Percentiles rank a stretch among this genome's conserved stretches.
Conservation (phyloP, 2,888 invertebrate species). For the Eristalinus aeneus region DNA sequence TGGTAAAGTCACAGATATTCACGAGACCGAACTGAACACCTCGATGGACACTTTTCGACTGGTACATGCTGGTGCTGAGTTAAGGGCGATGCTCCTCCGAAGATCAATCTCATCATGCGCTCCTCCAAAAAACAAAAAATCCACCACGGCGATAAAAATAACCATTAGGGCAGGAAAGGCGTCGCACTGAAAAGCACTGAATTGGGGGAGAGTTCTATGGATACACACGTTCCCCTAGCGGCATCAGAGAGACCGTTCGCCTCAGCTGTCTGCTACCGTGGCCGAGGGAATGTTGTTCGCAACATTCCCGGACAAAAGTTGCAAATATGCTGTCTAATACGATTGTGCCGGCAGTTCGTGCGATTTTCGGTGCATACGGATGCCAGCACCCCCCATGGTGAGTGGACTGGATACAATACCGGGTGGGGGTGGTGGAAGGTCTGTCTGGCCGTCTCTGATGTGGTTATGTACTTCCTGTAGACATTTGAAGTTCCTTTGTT, state of each 20-base stretch:
- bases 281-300: slow-evolving; percentile 43
- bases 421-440: slow-evolving; percentile 4
- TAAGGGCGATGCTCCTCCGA: slow-evolving; percentile 59
- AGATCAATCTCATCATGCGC: slow-evolving; percentile 62
- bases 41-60: slow-evolving; percentile 68
- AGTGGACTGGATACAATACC: background rate
- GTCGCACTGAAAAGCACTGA: slow-evolving; percentile 13
- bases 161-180: slow-evolving; percentile 58
- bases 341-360: background rate
- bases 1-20: background rate
- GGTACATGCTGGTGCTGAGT: slow-evolving; percentile 34
- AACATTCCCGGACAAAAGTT: slow-evolving; percentile 58
- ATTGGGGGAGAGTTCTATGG: slow-evolving; percentile 51
- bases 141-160: slow-evolving; percentile 63
- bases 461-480: slow-evolving; percentile 56
- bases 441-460: slow-evolving; percentile 33
- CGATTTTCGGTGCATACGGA: background rate
- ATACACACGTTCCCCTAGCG: slow-evolving; percentile 38
- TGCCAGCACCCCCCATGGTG: slow-evolving; percentile 54
- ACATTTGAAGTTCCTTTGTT: slow-evolving; percentile 61
- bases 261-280: background rate
- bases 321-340: slow-evolving; percentile 49
- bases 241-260: slow-evolving; percentile 11
- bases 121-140: slow-evolving; percentile 43
- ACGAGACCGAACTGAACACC: slow-evolving; percentile 61